phyloP scores from a whole-genome alignment of 2,113 vertebrate genomes.

The Hystrix cristata region DNA sequence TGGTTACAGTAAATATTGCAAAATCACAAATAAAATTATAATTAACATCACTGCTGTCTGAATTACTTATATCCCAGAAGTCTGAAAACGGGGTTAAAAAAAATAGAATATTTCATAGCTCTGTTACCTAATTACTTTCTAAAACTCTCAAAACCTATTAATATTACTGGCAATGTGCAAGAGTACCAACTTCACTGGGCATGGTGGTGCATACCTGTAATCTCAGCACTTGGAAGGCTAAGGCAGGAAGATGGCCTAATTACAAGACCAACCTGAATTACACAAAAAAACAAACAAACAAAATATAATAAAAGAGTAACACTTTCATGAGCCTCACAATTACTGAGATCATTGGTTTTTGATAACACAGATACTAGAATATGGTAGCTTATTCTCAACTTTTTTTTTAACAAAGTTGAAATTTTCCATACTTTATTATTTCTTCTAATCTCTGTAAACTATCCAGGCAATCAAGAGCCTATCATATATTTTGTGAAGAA shows the following conservation, averaged over 20 bases:
- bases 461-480: slow-evolving; percentile 4
- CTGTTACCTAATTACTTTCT: not conserved
- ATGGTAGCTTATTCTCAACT: not conserved
- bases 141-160: not conserved
- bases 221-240: not conserved
- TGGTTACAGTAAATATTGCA: not conserved
- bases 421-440: slow-evolving; percentile 22
- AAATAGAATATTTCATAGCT: not conserved
- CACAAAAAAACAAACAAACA: not conserved
- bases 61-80: not conserved
- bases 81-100: not conserved
- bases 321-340: not conserved
- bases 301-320: not conserved
- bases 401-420: slow-evolving; percentile 3
- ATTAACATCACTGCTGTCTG: not conserved
- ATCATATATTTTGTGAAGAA: not conserved
- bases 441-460: slow-evolving; percentile 21
- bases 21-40: not conserved
- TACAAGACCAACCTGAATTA: not conserved
- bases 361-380: not conserved
- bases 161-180: not conserved
- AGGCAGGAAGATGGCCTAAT: not conserved
- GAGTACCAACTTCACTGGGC: not conserved
- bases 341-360: not conserved
- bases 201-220: not conserved